phyloP scores from a whole-genome alignment of 2,888 invertebrate genomes.

The Ferrisia virgata region DNA sequence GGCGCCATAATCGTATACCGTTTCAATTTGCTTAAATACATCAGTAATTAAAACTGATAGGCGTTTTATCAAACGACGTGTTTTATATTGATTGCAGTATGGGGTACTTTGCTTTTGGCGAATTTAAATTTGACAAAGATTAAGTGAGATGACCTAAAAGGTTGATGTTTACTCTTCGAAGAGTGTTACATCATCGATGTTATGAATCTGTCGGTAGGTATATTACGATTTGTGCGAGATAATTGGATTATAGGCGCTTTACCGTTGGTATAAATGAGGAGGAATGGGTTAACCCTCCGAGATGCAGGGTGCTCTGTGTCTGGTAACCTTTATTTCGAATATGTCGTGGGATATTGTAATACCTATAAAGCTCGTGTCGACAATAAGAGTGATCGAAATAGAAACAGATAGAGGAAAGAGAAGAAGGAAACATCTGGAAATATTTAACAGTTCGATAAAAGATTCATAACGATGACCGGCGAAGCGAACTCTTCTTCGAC shows the following conservation, averaged over 20 bases:
- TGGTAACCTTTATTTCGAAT: neutral
- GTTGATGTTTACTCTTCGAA: neutral
- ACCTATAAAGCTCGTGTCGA: neutral
- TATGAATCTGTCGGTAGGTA: neutral
- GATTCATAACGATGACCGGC: neutral
- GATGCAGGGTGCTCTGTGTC: neutral
- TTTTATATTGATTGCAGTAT: neutral
- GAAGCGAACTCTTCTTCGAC: neutral
- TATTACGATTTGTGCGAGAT: neutral
- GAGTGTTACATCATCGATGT: neutral
- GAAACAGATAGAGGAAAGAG: neutral
- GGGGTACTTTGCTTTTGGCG: neutral
- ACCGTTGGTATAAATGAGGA: neutral
- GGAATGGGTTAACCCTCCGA: neutral
- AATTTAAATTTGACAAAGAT: slow-evolving; percentile 15
- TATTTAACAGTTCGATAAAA: neutral
- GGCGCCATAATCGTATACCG: neutral
- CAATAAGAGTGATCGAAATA: neutral
- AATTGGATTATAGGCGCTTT: neutral
- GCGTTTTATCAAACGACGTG: neutral
- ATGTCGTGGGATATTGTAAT: neutral
- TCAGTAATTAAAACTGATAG: slow-evolving; percentile 3
- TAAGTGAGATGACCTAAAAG: neutral
- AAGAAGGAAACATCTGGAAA: neutral
- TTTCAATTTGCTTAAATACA: neutral